Conservation (phyloP, 2,113 vertebrate genomes). For the Ptyas mucosa region DNA sequence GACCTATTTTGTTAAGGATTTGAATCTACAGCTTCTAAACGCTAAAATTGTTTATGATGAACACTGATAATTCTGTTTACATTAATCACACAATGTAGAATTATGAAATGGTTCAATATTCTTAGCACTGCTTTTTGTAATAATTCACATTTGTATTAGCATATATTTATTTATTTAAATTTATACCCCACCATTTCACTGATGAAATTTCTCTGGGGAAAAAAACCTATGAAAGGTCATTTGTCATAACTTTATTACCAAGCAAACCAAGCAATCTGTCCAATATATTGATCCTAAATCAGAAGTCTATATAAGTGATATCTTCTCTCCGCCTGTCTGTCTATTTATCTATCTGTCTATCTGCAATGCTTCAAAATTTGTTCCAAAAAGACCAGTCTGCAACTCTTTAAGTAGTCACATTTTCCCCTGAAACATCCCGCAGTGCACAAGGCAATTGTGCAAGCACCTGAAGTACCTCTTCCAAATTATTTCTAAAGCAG, state of each 20-base stretch:
- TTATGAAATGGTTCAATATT: slow-evolving; percentile 3
- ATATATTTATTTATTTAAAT: background rate
- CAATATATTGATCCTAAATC: background rate
- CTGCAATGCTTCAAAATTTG: background rate
- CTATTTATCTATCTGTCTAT: background rate
- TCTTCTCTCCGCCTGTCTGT: background rate
- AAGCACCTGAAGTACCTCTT: background rate
- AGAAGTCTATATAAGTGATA: background rate
- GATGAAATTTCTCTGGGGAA: background rate
- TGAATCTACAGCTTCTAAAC: background rate
- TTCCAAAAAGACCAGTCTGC: background rate
- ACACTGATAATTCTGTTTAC: background rate
- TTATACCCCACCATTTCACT: background rate
- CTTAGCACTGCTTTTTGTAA: background rate
- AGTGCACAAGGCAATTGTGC: background rate
- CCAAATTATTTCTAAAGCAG: background rate
- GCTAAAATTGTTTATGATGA: too few relatives aligned
- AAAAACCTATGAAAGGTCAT: slow-evolving; percentile 10
- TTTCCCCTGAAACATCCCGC: background rate
- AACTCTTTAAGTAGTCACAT: background rate
- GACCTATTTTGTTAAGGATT: background rate
- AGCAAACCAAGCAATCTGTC: background rate
- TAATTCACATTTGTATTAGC: background rate
- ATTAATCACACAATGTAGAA: background rate
- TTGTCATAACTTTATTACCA: background rate